Evolutionary conservation across 2,888 invertebrate genomes (phyloP), one percentile per base, ranked within the genome.

Genomic region (Anaspis maculata): DNA sequence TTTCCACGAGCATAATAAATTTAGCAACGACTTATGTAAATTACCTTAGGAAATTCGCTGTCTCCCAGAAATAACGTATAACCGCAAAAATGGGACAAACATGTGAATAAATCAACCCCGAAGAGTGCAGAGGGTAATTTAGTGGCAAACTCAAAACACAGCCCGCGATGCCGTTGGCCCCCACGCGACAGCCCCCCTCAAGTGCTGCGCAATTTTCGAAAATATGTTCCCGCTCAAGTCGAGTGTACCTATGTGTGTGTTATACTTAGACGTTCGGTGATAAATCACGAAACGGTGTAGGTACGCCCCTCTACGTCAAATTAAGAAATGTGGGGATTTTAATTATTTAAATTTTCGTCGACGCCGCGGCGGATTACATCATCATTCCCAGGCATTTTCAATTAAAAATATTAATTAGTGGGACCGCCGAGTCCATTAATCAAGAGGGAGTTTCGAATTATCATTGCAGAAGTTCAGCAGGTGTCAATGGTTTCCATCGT

Each of bases 81-180:
- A 49, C 45, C 38, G 36, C 42, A 48, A 50, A 50, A 52, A 48
- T 46, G 45, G 46, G 48, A 53, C 54, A 54, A 56, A 54, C 54
- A 52, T 36, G 37, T 31, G 30, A 41, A 52, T 57, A 57, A 55
- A 57, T 57, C 53, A 54, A 42, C 33, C 32, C 25, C 33, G 34
- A 34, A 32, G 44, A n/a, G n/a, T n/a, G n/a, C n/a, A 46, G 45
- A 39, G 48, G 38, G 47, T 48, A 55, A 56, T 56, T 53, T 52
- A 49, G 41, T 47, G 41, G 39, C 37, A 51, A 51, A 53, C 44
- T 52, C 49, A 39, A 47, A 52, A 53, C 43, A 48, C 48, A 42
- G 40, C 37, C 37, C 37, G 27, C 36, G 34, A 41, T 44, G 41
- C 37, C 25, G 40, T 36, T 39, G n/a, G n/a, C n/a, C n/a, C n/a